Conservation (phyloP, 2,888 invertebrate species). For the Notocelia uddmanniana region DNA sequence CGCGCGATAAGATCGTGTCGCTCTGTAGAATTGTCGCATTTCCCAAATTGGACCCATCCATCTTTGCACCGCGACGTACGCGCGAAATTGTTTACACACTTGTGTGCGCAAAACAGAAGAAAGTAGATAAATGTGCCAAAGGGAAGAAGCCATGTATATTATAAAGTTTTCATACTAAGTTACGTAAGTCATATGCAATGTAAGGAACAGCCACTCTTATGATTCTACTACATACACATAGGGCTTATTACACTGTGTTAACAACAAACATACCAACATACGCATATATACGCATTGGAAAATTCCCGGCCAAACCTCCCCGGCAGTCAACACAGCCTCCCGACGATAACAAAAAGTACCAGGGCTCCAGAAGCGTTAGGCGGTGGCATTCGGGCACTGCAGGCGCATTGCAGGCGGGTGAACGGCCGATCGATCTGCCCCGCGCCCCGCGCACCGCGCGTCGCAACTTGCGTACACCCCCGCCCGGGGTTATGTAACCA, state of each 20-base stretch:
- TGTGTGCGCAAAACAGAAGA: background rate
- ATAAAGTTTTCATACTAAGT: no score
- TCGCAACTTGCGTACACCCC: constrained; percentile 41
- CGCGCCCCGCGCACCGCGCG: constrained; percentile 49
- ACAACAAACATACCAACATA: background rate
- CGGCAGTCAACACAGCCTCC: constrained; percentile 52
- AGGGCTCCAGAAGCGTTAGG: constrained; percentile 67
- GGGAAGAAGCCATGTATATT: background rate
- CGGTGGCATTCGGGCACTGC: constrained; percentile 50
- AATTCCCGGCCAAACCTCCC: background rate
- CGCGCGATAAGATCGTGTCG: background rate
- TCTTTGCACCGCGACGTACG: background rate
- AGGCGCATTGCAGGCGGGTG: constrained; percentile 84
- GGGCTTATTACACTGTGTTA: background rate
- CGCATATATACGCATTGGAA: background rate
- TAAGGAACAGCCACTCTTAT: no score
- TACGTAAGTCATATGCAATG: no score
- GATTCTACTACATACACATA: no score
- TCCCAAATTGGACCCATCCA: constrained; percentile 1
- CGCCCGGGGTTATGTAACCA: constrained; percentile 72
- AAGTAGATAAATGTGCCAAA: background rate
- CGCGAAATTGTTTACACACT: background rate
- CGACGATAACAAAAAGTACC: constrained; percentile 61
- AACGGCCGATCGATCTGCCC: constrained; percentile 81
- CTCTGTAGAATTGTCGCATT: background rate